phyloP scores from a whole-genome alignment of 1,140 invertebrate species.

The Alviniconcha marisindica region DNA sequence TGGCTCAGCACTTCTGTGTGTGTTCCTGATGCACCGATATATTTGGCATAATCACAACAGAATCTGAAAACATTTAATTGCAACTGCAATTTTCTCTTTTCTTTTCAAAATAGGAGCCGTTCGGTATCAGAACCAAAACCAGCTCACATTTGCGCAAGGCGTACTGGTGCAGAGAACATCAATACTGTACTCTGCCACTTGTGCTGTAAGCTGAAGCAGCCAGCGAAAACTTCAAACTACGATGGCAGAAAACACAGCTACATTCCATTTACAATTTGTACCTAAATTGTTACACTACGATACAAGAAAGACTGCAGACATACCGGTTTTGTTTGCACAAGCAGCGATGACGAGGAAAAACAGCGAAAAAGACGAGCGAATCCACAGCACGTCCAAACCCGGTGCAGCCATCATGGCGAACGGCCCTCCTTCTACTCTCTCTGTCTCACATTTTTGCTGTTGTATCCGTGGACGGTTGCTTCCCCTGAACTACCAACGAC shows the following conservation, averaged over 20 bases:
- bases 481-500: not conserved
- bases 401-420: conserved; percentile 22
- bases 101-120: not conserved
- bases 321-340: not conserved
- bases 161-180: not conserved
- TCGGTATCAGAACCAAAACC: not conserved
- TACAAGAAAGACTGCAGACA: not conserved
- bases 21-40: no score
- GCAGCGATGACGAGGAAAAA: not conserved
- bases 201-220: no score
- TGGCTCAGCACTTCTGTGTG: no score
- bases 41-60: no score
- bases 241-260: no score
- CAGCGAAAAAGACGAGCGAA: not conserved
- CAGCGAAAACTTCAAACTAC: no score
- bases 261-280: not conserved
- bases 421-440: not conserved
- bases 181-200: not conserved
- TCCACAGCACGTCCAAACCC: not conserved
- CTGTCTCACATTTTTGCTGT: no score
- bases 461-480: not conserved
- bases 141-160: not conserved
- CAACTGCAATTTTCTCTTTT: not conserved
- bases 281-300: not conserved
- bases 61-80: no score